Evolutionary conservation across 2,888 invertebrate species (phyloP), one percentile per base, ranked within the genome.

Genomic region (Caenorhabditis afra): DNA sequence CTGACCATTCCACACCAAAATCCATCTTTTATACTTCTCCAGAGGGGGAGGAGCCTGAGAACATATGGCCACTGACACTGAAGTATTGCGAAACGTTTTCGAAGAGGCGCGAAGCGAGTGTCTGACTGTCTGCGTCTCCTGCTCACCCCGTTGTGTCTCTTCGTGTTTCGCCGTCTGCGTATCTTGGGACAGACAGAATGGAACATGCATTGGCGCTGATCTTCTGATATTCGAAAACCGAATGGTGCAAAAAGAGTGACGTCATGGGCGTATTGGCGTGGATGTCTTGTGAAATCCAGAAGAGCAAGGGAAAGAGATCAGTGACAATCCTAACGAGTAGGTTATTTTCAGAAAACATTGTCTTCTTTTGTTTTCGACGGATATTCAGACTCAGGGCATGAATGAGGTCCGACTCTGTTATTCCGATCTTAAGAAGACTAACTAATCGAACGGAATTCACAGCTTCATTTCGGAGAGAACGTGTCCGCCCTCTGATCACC

Each of bases 131-230:
- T 52, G 23, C 23, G 3, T 14, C 29, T 52, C 52, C 23, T 14
- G 22, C 7, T n/a, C 1, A 23, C 29, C 12, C 23, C 1, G 7
- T 23, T 7, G 1, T 52, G 14, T 14, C 52, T 52, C 23, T 23
- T 41, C 20, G 12, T 53, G 50, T 64, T 12, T 1, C 22, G 7
- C 16, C 8, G 41, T 59, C 68, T 62, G 62, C 47, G 70, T 71
- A 61, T 62, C 53, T 8, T 8, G 14, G n/a, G 1, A 12, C 8
- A 49, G n/a, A 22, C 14, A 18, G 44, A 58, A 23, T 23, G 20
- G 41, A 41, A 58, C 58, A 41, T 8, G 39, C 44, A 45, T 49
- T 71, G 71, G 71, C 71, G 71, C 71, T 62, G 71, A 71, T 71
- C 71, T 71, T 71, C 57, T 64, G 71, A 64, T 71, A 55, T 57